phyloP scores from a whole-genome alignment of 1,140 invertebrate genomes.

The Drosophila persimilis region DNA sequence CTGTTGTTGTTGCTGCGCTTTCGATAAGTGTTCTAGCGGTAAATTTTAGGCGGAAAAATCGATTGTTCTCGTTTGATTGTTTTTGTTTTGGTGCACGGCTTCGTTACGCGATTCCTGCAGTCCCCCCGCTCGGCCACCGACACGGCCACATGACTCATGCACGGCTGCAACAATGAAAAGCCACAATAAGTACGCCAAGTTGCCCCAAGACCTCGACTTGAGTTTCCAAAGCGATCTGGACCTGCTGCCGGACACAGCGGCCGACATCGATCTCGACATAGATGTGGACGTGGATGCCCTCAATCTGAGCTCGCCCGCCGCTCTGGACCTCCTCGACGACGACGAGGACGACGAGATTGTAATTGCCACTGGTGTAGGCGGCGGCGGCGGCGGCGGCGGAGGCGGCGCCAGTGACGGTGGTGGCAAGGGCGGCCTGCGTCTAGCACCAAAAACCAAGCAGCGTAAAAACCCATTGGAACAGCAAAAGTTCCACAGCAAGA shows the following conservation, averaged over 20 bases:
- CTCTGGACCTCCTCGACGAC: slow-evolving; percentile 49
- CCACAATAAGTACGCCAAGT: slow-evolving; percentile 80
- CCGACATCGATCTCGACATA: slow-evolving; percentile 60
- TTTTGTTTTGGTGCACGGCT: slow-evolving; percentile 71
- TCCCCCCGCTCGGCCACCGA: slow-evolving; percentile 20
- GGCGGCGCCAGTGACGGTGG: slow-evolving; percentile 33
- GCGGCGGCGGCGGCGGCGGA: slow-evolving; percentile 17
- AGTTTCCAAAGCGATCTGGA: slow-evolving; percentile 79
- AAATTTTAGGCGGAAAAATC: slow-evolving; percentile 68
- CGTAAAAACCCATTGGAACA: slow-evolving; percentile 46
- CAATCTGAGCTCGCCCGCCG: slow-evolving; percentile 50
- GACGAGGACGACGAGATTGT: slow-evolving; percentile 64
- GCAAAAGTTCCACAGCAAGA: slow-evolving; percentile 44
- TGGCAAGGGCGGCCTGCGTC: slow-evolving; percentile 44
- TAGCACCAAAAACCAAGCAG: slow-evolving; percentile 46
- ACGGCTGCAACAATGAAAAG: slow-evolving; percentile 74
- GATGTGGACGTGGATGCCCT: slow-evolving; percentile 50
- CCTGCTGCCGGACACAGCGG: slow-evolving; percentile 73
- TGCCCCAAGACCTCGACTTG: slow-evolving; percentile 81
- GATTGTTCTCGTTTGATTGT: slow-evolving; percentile 67
- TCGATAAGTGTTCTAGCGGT: slow-evolving; percentile 28
- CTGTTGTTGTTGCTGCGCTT: slow-evolving; percentile 57
- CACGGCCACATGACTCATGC: slow-evolving; percentile 47
- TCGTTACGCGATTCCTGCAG: background rate
- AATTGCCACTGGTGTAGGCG: slow-evolving; percentile 45